Conservation (phyloP, 2,797 vertebrate species). For the Tauraco hartlaubi region DNA sequence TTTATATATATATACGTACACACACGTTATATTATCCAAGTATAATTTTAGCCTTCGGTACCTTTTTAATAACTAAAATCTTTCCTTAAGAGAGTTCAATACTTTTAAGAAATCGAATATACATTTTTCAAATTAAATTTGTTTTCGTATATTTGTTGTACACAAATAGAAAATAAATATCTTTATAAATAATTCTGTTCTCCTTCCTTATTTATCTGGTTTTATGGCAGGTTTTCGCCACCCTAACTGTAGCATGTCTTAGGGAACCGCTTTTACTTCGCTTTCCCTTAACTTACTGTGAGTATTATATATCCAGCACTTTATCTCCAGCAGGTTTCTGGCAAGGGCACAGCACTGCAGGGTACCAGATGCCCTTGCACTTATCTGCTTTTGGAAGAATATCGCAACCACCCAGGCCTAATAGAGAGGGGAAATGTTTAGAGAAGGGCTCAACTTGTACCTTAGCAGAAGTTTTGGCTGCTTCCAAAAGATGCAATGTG, state of each 20-base stretch:
- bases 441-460: slow-evolving; percentile 2
- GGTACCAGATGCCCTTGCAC: neutral
- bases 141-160: slow-evolving; percentile 81
- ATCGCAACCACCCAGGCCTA: neutral
- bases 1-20: slow-evolving; percentile 32
- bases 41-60: slow-evolving; percentile 72
- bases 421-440: neutral
- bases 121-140: slow-evolving; percentile 71
- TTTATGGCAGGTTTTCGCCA: neutral
- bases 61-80: slow-evolving; percentile 75
- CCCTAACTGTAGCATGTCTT: neutral
- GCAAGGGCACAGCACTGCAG: neutral
- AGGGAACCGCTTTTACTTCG: neutral
- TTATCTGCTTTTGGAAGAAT: neutral
- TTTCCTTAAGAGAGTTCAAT: slow-evolving; percentile 68
- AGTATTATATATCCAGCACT: neutral
- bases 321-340: slow-evolving; percentile 9
- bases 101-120: slow-evolving; percentile 72
- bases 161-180: slow-evolving; percentile 80
- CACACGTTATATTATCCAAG: slow-evolving; percentile 31
- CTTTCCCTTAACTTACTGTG: neutral
- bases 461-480: neutral
- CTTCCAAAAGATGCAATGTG: neutral
- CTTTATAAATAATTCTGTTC: slow-evolving; percentile 73
- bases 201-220: neutral